Base-by-base conservation (phyloP, 2,113 vertebrate species). In the Ictalurus punctatus region DNA sequence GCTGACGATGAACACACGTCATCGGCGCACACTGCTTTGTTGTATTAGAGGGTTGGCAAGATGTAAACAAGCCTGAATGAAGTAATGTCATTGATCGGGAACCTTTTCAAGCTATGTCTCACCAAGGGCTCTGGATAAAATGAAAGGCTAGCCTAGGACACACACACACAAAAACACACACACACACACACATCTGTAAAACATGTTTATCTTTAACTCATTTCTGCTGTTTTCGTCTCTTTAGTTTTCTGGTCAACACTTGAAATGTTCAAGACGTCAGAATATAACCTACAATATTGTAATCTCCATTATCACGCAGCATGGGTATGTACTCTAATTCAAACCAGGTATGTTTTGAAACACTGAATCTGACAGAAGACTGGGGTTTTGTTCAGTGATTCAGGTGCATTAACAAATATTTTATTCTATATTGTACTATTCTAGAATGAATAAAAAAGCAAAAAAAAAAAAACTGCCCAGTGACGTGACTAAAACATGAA, bases 1-100 rank as follows among this genome's bases (percentile, higher is more conserved):
- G 83, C 74, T 89, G 91, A 91, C 86, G 91, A 86, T 87, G 84
- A 81, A 91, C 78, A 88, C 87, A 86, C 90, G 89, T 92, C 90
- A 91, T 90, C 87, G 83, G 84, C 88, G 81, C 40, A 87, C 82
- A 63, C 63, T 76, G 73, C 37, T 85, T 84, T 86, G 87, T 67
- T 79, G 67, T 86, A 69, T 52, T 83, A 74, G 82, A 52, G 69
- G 30, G 23, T 44, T 56, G 76, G 69, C 34, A 76, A 87, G 67
- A 86, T 85, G 81, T 87, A 90, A 90, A 90, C 85, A 87, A 73
- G 73, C 58, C 59, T 84, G 82, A 86, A 83, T 58, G 71, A 87
- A 61, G 79, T 73, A 89, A 86, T 80, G 79, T 74, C 17, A 21
- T 63, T 81, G 40, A 85, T 48, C 59, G 25, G 88, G n/a, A 82